Conservation (phyloP, 2,888 invertebrate species). For the Drosophila conformis region DNA sequence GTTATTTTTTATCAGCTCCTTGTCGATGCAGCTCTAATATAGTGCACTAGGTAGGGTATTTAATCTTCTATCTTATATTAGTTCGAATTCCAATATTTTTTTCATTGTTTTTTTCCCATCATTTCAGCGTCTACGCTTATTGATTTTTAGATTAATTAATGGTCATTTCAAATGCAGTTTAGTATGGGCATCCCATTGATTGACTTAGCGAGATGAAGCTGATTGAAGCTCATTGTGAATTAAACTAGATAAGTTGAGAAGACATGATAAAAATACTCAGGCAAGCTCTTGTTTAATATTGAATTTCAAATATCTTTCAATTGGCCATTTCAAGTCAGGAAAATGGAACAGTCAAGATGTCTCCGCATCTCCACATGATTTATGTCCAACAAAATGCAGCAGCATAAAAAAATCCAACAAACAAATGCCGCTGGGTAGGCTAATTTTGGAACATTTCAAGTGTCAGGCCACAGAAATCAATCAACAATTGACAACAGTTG, state of each 20-base stretch:
- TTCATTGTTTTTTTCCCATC: background rate
- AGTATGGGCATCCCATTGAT: background rate
- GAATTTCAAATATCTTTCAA: conserved; percentile 16
- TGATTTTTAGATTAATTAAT: conserved; percentile 32
- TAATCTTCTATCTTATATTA: background rate
- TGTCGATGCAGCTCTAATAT: background rate
- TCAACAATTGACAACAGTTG: conserved; percentile 71
- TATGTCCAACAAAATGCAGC: conserved; percentile 42
- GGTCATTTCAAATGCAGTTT: background rate
- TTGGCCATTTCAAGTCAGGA: conserved; percentile 7
- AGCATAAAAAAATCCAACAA: conserved; percentile 31
- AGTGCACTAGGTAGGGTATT: background rate
- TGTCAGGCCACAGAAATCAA: conserved; percentile 70
- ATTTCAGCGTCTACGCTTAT: conserved; percentile 13
- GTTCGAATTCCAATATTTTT: background rate
- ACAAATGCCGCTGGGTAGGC: conserved; percentile 29
- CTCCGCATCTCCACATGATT: conserved; percentile 27
- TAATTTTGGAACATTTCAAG: conserved; percentile 59
- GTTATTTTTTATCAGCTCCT: fast-evolving
- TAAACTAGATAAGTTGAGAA: too few species aligned
- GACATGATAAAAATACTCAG: background rate
- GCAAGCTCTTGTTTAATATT: conserved; percentile 9
- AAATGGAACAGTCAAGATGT: conserved; percentile 4
- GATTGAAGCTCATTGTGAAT: too few species aligned
- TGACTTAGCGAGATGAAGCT: background rate